Evolutionary conservation across 2,113 vertebrate species (phyloP).

Genomic region (Syngnathus floridae): DNA sequence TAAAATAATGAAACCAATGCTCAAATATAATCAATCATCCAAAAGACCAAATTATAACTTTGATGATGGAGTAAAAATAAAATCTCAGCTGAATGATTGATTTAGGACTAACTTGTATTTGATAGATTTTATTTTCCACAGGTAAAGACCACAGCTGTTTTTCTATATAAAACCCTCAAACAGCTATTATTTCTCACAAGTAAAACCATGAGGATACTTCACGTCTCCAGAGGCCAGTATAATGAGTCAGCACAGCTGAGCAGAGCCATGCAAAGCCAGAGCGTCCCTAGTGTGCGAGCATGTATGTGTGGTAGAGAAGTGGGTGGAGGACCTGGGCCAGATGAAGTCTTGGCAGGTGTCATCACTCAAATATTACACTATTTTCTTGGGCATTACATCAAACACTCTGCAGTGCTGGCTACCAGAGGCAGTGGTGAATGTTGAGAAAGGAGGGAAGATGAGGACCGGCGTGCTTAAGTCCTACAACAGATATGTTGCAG

Average conservation of each 20-base stretch:
- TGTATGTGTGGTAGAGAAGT: conserved; percentile 32
- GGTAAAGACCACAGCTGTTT: conserved; percentile 48
- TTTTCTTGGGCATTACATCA: conserved; percentile 66
- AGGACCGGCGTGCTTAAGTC: conserved; percentile 35
- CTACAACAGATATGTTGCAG: conserved; percentile 36
- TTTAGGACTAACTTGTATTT: conserved; percentile 35
- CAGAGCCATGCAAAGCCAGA: conserved; percentile 42
- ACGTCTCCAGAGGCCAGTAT: conserved; percentile 52
- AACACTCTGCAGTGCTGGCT: conserved; percentile 57
- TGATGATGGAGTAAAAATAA: conserved; percentile 40
- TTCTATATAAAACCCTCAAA: conserved; percentile 31
- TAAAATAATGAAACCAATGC: conserved; percentile 44
- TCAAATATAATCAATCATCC: conserved; percentile 37
- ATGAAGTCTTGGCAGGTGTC: conserved; percentile 66
- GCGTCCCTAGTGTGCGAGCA: conserved; percentile 19
- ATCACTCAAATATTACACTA: conserved; percentile 58
- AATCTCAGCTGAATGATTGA: conserved; percentile 37
- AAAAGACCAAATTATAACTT: conserved; percentile 21
- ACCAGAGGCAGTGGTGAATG: conserved; percentile 56
- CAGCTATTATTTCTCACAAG: conserved; percentile 49
- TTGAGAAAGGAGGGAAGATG: conserved; percentile 51
- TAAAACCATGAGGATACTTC: conserved; percentile 46
- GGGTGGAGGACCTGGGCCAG: conserved; percentile 49
- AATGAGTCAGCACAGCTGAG: conserved; percentile 58
- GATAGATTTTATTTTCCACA: conserved; percentile 46